Base-by-base conservation (phyloP, 2,888 invertebrate genomes). In the Sarcophaga carnaria region DNA sequence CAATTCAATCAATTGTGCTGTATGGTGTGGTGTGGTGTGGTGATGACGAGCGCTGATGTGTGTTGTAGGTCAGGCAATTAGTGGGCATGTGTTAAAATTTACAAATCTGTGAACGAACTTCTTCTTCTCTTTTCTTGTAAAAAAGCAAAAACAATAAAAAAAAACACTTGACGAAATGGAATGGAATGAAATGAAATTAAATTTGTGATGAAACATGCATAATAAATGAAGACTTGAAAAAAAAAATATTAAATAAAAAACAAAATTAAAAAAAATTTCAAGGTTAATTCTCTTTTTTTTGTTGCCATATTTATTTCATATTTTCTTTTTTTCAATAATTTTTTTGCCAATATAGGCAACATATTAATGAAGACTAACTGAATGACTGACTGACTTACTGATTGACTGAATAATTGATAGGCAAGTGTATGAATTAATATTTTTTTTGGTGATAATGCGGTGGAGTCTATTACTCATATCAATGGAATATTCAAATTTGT, bases 61-160 rank as follows among this genome's bases (percentile, higher is more conserved):
- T 67, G 17, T 54, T 85, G 80, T 66, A 69, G 82, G 85, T 87
- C 84, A 87, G 84, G 80, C 88, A 91, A 92, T 91, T 92, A 91
- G 92, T 90, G 89, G 76, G 78, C 71, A 85, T 85, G 90, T 91
- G 92, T 89, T 88, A 91, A 92, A 91, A 78, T 77, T 84, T 76
- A 81, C 78, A 84, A 86, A 72, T 69, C n/a, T 72, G 59, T 84
- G 76, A 88, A 85, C 78, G 37, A 37, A 37, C 8, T 37, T 37
- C 37, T 75, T 83, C 87, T 87, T 86, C 80, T 81, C 49, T 54
- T 17, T 54, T 54, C 8, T 37, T 37, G 37, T 37, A 37, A 37
- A 37, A 37, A 37, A 37, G 4, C 25, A 27, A 27, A 37, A 37
- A 37, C 6, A 37, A 37, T 6, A 37, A 6, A 1, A 37, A 37